Evolutionary conservation across 2,113 vertebrate species (phyloP).

Genomic region (Psettodes erumei): DNA sequence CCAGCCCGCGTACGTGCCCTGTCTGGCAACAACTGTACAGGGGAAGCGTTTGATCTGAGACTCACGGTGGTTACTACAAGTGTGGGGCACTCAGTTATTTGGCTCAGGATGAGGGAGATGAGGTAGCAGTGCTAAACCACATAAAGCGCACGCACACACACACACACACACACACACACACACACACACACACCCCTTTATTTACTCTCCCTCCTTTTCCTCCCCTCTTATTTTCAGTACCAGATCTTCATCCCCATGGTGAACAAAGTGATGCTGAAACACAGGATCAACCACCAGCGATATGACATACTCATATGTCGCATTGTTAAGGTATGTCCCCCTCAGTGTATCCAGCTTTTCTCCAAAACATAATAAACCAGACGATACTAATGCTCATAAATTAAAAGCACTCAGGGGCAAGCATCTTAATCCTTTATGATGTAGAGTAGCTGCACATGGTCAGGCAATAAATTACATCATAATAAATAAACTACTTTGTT

Average conservation of each 20-base stretch:
- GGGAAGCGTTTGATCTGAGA: constrained; percentile 63
- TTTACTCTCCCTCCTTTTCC: constrained; percentile 42
- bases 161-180: not conserved
- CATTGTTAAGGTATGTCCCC: constrained; percentile 91
- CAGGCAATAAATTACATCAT: constrained; percentile 23
- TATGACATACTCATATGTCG: constrained; percentile 98
- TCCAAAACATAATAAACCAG: not conserved
- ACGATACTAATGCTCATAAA: not conserved
- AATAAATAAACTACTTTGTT: constrained; percentile 30
- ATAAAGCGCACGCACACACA: constrained; percentile 27
- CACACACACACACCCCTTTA: constrained; percentile 40
- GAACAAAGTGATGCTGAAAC: constrained; percentile 96
- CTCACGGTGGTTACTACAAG: constrained; percentile 45
- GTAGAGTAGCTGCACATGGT: constrained; percentile 9
- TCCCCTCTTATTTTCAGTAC: constrained; percentile 85
- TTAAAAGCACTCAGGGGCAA: not conserved
- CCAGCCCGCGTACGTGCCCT: constrained; percentile 23
- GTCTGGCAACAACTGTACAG: constrained; percentile 51
- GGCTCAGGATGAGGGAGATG: constrained; percentile 34
- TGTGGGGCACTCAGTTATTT: constrained; percentile 53
- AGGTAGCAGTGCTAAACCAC: constrained; percentile 33
- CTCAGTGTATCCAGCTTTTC: not conserved
- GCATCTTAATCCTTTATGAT: not conserved
- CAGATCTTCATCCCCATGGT: constrained; percentile 99
- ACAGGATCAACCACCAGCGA: constrained; percentile 96